phyloP scores from a whole-genome alignment of 2,797 vertebrate genomes.

The Eospalax fontanierii region DNA sequence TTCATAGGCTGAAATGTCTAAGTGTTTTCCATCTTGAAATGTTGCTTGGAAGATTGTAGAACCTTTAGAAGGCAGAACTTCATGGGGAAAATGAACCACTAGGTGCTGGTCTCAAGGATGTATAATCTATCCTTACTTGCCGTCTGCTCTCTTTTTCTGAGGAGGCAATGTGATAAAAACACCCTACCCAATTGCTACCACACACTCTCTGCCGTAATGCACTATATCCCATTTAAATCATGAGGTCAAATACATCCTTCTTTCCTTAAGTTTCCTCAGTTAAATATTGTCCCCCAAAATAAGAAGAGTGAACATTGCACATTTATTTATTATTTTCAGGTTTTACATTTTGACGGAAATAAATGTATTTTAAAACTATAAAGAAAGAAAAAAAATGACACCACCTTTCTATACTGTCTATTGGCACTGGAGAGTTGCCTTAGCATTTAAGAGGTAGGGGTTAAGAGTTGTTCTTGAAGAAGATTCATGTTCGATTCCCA shows the following conservation, averaged over 20 bases:
- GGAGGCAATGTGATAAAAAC: background rate
- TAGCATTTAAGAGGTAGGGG: too few species aligned
- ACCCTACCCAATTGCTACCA: background rate
- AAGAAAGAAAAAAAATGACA: background rate
- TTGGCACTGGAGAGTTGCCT: too few species aligned
- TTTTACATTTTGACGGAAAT: background rate
- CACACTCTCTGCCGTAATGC: background rate
- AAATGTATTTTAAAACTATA: background rate
- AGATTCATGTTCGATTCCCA: too few species aligned
- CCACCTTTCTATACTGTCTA: background rate
- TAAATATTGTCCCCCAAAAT: background rate
- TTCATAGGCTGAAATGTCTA: background rate
- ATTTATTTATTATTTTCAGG: background rate
- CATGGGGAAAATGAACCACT: too few species aligned
- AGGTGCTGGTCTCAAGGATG: fast-evolving
- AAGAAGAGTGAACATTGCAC: too few species aligned
- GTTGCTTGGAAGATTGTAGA: background rate
- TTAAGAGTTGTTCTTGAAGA: too few species aligned
- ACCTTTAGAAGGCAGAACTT: background rate
- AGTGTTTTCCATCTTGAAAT: too few species aligned
- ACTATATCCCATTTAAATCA: background rate
- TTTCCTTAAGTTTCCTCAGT: background rate
- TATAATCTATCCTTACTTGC: too few species aligned
- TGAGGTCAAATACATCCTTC: background rate
- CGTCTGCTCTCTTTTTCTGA: background rate